phyloP scores from a whole-genome alignment of 2,888 invertebrate species.

The Orchesellides sinensis region DNA sequence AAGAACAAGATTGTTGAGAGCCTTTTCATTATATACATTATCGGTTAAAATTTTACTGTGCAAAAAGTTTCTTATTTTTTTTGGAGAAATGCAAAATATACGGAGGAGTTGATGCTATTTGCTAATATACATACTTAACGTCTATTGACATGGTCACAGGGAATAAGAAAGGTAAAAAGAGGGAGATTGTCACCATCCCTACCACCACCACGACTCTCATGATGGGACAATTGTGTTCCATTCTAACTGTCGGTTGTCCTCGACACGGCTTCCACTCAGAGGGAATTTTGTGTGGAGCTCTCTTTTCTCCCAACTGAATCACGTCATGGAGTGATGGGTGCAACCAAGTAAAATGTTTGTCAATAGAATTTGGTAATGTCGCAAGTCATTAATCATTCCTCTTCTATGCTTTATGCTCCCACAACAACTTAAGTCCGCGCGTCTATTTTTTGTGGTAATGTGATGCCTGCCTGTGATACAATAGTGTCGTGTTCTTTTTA shows the following conservation, averaged over 20 bases:
- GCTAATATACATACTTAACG: background rate
- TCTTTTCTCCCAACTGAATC: conserved; percentile 68
- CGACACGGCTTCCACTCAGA: background rate
- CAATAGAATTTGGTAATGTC: conserved; percentile 75
- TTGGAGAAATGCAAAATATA: too few species aligned
- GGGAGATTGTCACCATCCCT: conserved; percentile 6
- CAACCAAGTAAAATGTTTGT: conserved; percentile 75
- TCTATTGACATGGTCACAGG: background rate
- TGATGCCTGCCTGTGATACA: background rate
- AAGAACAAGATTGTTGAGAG: too few species aligned
- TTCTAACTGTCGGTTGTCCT: conserved; percentile 39
- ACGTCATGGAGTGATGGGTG: conserved; percentile 75
- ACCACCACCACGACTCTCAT: conserved; percentile 15
- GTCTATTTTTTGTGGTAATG: background rate
- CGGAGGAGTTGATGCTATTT: too few species aligned
- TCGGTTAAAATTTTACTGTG: too few species aligned
- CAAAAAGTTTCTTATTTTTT: too few species aligned
- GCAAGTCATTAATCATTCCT: conserved; percentile 75
- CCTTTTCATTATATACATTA: too few species aligned
- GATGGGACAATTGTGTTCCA: conserved; percentile 49
- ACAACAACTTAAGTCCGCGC: background rate
- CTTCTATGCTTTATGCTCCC: conserved; percentile 8
- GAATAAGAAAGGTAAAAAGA: background rate
- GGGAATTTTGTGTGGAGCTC: conserved; percentile 6
- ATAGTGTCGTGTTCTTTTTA: too few species aligned